Percentiles rank a stretch among this genome's conserved stretches.
Conservation (phyloP, 2,888 invertebrate genomes). For the Sinodicranocentrus sp. region DNA sequence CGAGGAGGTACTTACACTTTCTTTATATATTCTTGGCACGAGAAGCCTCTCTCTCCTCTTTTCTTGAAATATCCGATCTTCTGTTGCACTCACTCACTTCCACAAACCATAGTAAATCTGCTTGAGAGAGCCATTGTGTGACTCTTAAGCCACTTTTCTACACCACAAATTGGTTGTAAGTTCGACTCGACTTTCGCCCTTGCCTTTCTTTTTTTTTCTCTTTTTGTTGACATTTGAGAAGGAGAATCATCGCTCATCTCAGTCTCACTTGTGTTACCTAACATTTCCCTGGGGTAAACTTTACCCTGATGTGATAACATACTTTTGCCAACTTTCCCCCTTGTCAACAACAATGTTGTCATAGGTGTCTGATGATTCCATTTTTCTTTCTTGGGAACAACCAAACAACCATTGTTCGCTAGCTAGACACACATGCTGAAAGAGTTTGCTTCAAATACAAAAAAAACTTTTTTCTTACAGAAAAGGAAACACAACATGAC, state of each 20-base stretch:
- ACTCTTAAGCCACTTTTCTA: constrained; percentile 54
- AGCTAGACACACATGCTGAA: too few relatives aligned
- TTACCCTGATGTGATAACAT: not conserved
- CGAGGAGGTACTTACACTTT: not conserved
- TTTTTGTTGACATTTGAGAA: constrained; percentile 41
- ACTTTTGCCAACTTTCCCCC: not conserved
- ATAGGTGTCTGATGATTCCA: constrained; percentile 21
- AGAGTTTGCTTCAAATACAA: too few relatives aligned
- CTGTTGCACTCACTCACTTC: not conserved
- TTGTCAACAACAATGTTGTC: constrained; percentile 44
- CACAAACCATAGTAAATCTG: constrained; percentile 41
- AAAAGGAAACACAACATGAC: too few relatives aligned
- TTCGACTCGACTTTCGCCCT: constrained; percentile 29
- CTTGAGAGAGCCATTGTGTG: constrained; percentile 22
- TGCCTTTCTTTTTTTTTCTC: constrained; percentile 9
- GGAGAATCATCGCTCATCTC: constrained; percentile 46
- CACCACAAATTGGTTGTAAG: constrained; percentile 60
- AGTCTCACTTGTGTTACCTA: not conserved
- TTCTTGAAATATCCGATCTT: constrained; percentile 9
- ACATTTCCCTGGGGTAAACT: not conserved
- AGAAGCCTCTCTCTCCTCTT: not conserved
- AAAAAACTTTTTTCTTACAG: too few relatives aligned
- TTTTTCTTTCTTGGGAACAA: constrained; percentile 24
- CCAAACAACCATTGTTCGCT: too few relatives aligned
- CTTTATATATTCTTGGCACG: constrained; percentile 47